Evolutionary conservation across 2,113 vertebrate species (phyloP), one percentile per base, ranked within the genome.

Genomic region (Anolis sagrei): DNA sequence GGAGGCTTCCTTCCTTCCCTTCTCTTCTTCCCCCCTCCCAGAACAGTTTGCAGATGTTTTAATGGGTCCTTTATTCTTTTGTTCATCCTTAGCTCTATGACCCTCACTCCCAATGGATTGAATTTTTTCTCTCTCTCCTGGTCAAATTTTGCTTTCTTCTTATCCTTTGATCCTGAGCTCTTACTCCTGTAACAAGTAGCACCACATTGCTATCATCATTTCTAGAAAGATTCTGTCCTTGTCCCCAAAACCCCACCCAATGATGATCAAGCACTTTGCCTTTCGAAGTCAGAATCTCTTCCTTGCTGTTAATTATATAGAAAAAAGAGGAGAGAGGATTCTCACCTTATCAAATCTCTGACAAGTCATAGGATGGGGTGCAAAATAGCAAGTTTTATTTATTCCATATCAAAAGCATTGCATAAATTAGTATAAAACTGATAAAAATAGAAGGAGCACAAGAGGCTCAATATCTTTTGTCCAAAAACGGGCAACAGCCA

Each of bases 61-160:
- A 72, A 93, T 79, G 90, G 91, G 75, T 76, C 88, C 81, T 94
- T 93, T 93, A 86, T 90, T 95, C 89, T 88, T 75, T 90, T 94
- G 82, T 90, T 95, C 81, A 91, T 93, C 32, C 92, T 94, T 90
- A 82, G 23, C 86, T 92, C 49, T 49, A 64, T 89, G 86, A 93
- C 87, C 89, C 87, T 91, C 85, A 86, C 82, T 94, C 82, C 80
- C 76, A 68, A 83, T 66, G 87, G 91, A 91, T 91, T 84, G 51
- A 87, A 83, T 87, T 9, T 87, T 83, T 70, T 1, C 7, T 11
- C 11, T 11, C 11, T 27, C 62, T 5, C 70, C 48, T 66, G 58
- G 87, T 93, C 86, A 93, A 92, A 92, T 86, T 87, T 94, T 93
- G 85, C 90, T 93, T 93, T 93, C 89, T 86, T 83, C 92, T 76